These are phyloP conservation scores for Falco cherrug DNA, from an alignment of 2,797 vertebrate genomes.

Conservation along the genomic window DNA sequence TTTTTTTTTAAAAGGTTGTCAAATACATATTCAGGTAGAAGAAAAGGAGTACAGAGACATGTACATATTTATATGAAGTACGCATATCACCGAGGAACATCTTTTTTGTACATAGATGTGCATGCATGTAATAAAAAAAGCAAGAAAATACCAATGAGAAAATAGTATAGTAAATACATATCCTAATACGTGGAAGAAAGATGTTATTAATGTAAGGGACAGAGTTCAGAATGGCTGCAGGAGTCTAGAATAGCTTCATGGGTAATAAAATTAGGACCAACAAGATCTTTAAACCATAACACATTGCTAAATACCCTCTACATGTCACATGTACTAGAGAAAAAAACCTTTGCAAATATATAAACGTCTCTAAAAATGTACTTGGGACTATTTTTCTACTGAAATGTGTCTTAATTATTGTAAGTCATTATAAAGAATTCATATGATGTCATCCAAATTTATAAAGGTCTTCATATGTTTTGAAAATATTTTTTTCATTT, in stretches of 20 bases:
- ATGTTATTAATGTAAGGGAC: background rate
- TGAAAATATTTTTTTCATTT: background rate
- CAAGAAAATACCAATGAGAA: background rate
- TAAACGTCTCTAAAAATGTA: background rate
- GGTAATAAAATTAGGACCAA: background rate
- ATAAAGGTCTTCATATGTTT: background rate
- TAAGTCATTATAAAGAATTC: background rate
- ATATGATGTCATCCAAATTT: background rate
- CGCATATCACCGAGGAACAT: rapidly evolving
- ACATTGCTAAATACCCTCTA: background rate
- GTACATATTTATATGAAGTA: background rate
- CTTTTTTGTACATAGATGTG: background rate
- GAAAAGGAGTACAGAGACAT: background rate
- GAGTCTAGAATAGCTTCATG: background rate
- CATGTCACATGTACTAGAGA: background rate
- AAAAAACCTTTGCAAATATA: background rate
- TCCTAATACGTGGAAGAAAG: background rate
- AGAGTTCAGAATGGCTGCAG: background rate
- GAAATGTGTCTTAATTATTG: background rate
- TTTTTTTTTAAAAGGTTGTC: too few species aligned
- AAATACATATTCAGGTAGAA: background rate
- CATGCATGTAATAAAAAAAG: rapidly evolving
- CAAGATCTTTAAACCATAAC: background rate
- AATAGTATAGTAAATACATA: background rate
- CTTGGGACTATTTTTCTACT: background rate